Base-by-base conservation (phyloP, 2,113 vertebrate genomes). In the Barbus barbus region DNA sequence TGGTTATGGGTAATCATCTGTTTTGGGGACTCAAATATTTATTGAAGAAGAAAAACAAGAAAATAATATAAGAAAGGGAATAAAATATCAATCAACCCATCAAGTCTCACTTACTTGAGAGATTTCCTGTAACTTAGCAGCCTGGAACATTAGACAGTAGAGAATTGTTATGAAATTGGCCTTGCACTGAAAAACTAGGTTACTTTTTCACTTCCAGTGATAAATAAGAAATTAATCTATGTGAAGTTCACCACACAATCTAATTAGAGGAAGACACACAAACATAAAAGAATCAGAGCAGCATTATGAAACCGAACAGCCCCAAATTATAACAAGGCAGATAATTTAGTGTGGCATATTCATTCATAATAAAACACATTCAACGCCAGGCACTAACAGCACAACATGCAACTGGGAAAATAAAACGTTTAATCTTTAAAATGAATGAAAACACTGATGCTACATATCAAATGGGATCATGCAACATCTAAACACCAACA, bases 111-210 rank as follows among this genome's bases (percentile, higher is more conserved):
- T 98, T 98, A 99, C 98, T 96, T 99, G 93, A 99, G 96, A 84
- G 97, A 98, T 95, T 99, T 99, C 94, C 98, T 97, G 96, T 99
- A 99, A 95, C 97, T 99, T 96, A 99, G 97, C 91, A 99, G 96
- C 95, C 98, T 99, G 95, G 74, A 96, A 95, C 87, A 96, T 85
- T 60, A 58, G 31, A 84, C 51, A 83, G 28, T 74, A 86, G 16
- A 71, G 16, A 81, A 24, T 6, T 77, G 8, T 77, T 69, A 48
- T 22, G 20, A 78, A 79, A 72, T 11, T 81, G 31, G 14, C 24
- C 1, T 44, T 44, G 33, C 2, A 53, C 16, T 18, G 38, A 65
- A 76, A 83, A 28, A 67, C 28, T 28, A 20, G 22, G 9, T 58
- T 78, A 60, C 22, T 60, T 78, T 60, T 78, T 33, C 3, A 16